Base-by-base conservation (phyloP, 1,140 invertebrate genomes). In the Drosophila sucinea region DNA sequence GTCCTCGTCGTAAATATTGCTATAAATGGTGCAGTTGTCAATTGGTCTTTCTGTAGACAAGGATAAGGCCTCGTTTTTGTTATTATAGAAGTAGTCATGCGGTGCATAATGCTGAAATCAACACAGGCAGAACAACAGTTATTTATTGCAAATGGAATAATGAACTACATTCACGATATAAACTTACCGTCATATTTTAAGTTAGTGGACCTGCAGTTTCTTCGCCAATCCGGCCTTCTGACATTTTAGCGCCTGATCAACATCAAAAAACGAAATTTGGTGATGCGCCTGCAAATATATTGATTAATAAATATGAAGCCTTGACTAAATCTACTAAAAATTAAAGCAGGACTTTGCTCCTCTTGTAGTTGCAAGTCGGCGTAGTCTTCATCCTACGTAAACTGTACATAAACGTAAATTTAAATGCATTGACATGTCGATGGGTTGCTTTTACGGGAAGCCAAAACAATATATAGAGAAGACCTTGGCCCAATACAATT, bases 61-160 rank as follows among this genome's bases (percentile, higher is more conserved):
- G 91, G 96, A 98, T 70, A 98, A 94, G 75, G 97, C 97, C 92
- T 98, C 97, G 77, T 95, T 95, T 89, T 95, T 94, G 60, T 92
- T 92, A 73, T 92, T 92, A 67, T 92, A 92, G 67, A 84, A 90
- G 70, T 93, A 93, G 67, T 92, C 92, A 40, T 92, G 92, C 60
- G 85, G 91, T 64, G 92, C 92, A 77, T 92, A 91, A 64, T 91
- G 78, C 92, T 93, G 72, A n/a, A 60, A 58, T 0, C 3, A 54
- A 27, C 85, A 90, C 61, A 74, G 47, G 27, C 23, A 7, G 30
- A 2, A 38, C 7, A 17, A 54, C 27, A 62, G 27, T 8, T 27
- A 5, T 40, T 40, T 11, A 17, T 10, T 23, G 41, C 32, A n/a
- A 30, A 1, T 32, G 32, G 7, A 38, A 41, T 23, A 56, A 38